These are phyloP conservation scores for Scaptomyza polygonia DNA, from an alignment of 2,888 invertebrate genomes.

Conservation along the genomic window DNA sequence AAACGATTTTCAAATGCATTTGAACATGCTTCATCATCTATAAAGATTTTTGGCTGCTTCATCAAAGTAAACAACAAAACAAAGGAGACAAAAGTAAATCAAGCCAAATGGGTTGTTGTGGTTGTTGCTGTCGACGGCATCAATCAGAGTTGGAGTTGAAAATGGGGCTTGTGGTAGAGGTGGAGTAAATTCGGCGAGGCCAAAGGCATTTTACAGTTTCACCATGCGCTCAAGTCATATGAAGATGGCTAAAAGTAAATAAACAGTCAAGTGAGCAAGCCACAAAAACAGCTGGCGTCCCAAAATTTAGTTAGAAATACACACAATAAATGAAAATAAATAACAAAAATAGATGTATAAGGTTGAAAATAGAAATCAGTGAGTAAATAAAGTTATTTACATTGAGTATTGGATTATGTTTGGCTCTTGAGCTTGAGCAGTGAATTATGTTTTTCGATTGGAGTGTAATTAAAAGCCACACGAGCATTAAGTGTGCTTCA, in stretches of 20 bases:
- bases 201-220: conserved; percentile 74
- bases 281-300: conserved; percentile 44
- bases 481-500: conserved; percentile 46
- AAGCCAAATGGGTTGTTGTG: conserved; percentile 42
- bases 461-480: conserved; percentile 50
- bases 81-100: conserved; percentile 75
- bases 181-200: conserved; percentile 38
- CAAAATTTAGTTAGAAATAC: conserved; percentile 50
- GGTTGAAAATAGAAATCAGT: background rate
- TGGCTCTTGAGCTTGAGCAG: background rate
- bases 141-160: conserved; percentile 60
- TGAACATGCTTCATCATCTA: conserved; percentile 56
- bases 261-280: conserved; percentile 67
- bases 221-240: conserved; percentile 36
- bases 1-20: conserved; percentile 59
- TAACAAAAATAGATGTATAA: background rate
- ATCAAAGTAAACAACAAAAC: conserved; percentile 60
- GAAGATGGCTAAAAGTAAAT: conserved; percentile 64
- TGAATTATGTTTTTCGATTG: background rate
- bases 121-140: conserved; percentile 62
- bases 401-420: conserved; percentile 24
- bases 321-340: conserved; percentile 16
- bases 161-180: conserved; percentile 20
- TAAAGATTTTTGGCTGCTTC: conserved; percentile 36
- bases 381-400: background rate